Evolutionary conservation across 2,113 vertebrate genomes (phyloP).

Genomic region (Saimiri boliviensis): DNA sequence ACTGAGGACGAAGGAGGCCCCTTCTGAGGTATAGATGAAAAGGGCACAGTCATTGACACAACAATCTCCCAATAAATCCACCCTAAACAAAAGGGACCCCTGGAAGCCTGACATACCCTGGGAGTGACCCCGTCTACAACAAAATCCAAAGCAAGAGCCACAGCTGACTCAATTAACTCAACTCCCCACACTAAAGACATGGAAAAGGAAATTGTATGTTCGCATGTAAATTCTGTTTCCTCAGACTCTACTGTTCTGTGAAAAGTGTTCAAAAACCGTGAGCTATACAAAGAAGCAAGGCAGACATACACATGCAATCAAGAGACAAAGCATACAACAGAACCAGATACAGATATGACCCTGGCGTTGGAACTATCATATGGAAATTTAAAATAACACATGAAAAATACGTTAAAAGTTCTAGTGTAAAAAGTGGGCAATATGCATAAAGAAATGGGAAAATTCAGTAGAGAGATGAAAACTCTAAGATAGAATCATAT

Average conservation of each 20-base stretch:
- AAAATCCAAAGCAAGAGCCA: background rate
- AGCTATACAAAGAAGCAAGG: background rate
- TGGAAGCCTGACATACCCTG: rapidly evolving
- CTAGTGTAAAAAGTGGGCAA: background rate
- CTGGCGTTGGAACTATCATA: rapidly evolving
- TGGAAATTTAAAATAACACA: background rate
- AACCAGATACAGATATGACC: background rate
- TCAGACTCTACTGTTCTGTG: background rate
- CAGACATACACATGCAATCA: background rate
- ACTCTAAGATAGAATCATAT: background rate
- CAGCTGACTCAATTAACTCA: background rate
- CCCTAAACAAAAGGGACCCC: too few relatives aligned
- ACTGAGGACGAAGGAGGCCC: too few relatives aligned
- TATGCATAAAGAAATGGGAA: background rate
- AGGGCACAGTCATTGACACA: background rate
- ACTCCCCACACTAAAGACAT: background rate
- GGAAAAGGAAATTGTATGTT: background rate
- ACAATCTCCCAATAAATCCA: background rate
- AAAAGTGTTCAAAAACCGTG: background rate
- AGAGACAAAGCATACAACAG: background rate
- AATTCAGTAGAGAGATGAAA: background rate
- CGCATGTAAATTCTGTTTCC: too few relatives aligned
- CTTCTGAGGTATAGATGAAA: too few relatives aligned
- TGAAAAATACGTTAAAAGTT: background rate
- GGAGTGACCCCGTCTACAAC: rapidly evolving